Evolutionary conservation across 2,113 vertebrate species (phyloP).

Genomic region (Merops nubicus): DNA sequence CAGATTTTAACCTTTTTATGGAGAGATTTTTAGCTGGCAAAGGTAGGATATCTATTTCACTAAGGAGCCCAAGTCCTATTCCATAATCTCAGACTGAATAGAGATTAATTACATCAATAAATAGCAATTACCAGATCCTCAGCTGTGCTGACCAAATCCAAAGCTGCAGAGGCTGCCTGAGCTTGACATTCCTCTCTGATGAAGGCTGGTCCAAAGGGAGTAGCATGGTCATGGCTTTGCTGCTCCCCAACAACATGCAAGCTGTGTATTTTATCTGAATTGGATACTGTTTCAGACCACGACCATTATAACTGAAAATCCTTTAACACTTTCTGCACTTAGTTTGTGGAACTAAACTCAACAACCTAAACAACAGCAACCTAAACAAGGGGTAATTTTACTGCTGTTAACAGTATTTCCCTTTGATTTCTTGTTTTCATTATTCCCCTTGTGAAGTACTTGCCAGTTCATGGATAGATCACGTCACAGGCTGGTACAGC

Average conservation of each 20-base stretch:
- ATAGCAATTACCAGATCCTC: background rate
- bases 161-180: background rate
- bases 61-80: background rate
- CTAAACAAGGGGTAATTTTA: no score
- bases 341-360: background rate
- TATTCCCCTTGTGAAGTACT: background rate
- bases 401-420: background rate
- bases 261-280: background rate
- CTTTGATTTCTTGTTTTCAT: background rate
- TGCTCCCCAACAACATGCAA: background rate
- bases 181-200: background rate
- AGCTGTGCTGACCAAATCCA: background rate
- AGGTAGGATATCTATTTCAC: background rate
- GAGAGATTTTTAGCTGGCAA: slow-evolving; percentile 71
- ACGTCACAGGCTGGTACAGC: slow-evolving; percentile 71
- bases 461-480: slow-evolving; percentile 70
- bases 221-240: background rate
- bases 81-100: background rate
- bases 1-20: slow-evolving; percentile 66
- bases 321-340: background rate
- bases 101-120: background rate
- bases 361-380: no score
- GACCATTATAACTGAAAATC: background rate
- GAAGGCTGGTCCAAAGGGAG: background rate
- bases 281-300: background rate